These are phyloP conservation scores for Rhincodon typus DNA, from an alignment of 2,797 vertebrate genomes.

Conservation along the genomic window DNA sequence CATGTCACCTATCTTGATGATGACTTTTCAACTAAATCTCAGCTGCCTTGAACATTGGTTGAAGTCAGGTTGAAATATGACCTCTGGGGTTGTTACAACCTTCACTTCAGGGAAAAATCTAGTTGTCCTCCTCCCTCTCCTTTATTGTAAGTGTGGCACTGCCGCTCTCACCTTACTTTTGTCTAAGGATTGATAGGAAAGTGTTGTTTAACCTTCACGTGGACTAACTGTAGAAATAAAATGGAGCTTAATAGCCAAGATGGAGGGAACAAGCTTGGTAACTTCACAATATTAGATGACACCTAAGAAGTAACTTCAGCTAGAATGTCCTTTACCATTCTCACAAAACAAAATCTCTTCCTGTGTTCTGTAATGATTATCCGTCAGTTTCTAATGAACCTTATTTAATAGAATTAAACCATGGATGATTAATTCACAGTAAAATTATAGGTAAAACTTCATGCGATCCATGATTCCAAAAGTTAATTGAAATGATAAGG, in stretches of 20 bases:
- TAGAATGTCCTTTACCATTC: neutral
- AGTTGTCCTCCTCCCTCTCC: too few species aligned
- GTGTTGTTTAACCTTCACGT: neutral
- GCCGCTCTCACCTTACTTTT: neutral
- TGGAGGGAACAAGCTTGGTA: neutral
- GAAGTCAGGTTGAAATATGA: too few species aligned
- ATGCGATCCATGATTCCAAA: neutral
- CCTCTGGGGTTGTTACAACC: too few species aligned
- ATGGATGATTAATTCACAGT: neutral
- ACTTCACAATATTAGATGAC: neutral
- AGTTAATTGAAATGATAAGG: neutral
- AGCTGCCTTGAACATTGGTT: too few species aligned
- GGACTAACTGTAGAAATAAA: neutral
- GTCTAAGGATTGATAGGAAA: neutral
- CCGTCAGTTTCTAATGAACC: neutral
- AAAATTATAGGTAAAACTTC: neutral
- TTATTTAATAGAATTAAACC: slow-evolving; percentile 1
- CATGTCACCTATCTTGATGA: too few species aligned
- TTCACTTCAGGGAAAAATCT: too few species aligned
- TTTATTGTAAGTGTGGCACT: neutral
- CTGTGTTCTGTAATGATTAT: neutral
- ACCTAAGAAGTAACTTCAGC: neutral
- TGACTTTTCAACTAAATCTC: too few species aligned
- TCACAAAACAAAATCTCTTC: neutral
- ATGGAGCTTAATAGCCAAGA: neutral